Percentiles rank a stretch among this genome's conserved stretches.
Conservation (phyloP, 1,140 invertebrate genomes). For the Caenorhabditis brenneri region DNA sequence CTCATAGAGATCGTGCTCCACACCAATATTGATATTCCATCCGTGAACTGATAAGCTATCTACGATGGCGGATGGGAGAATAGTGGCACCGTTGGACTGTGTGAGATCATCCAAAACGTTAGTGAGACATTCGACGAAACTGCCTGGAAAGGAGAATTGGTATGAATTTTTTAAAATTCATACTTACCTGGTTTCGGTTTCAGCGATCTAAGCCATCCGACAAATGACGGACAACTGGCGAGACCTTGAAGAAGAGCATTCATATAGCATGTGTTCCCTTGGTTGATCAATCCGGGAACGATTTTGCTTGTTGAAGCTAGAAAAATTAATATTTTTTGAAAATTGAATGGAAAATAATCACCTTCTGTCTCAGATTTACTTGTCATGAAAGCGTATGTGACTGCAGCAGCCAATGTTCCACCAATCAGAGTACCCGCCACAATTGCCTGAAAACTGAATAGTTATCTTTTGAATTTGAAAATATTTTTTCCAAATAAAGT, state of each 20-base stretch:
- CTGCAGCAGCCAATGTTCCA: conserved; percentile 47
- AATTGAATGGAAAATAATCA: neutral
- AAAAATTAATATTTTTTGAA: neutral
- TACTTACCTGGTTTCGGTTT: neutral
- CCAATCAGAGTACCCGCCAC: conserved; percentile 39
- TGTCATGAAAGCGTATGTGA: conserved; percentile 43
- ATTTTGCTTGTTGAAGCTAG: neutral
- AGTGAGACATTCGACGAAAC: neutral
- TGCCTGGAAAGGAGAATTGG: neutral
- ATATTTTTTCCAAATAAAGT: neutral
- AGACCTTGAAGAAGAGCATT: conserved; percentile 60
- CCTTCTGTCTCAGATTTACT: neutral
- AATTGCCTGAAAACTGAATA: conserved; percentile 42
- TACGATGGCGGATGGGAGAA: conserved; percentile 13
- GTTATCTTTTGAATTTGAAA: neutral
- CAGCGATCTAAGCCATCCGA: conserved; percentile 47
- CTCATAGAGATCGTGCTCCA: conserved; percentile 58
- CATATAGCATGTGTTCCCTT: conserved; percentile 60
- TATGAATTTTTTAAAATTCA: neutral
- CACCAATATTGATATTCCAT: conserved; percentile 50
- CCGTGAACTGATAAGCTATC: conserved; percentile 34
- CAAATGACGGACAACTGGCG: conserved; percentile 53
- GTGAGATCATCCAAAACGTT: neutral
- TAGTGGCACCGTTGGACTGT: neutral
- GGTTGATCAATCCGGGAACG: conserved; percentile 54